These are phyloP conservation scores for Zhuqinia jingwanae DNA, from an alignment of 2,888 invertebrate genomes.

Conservation along the genomic window DNA sequence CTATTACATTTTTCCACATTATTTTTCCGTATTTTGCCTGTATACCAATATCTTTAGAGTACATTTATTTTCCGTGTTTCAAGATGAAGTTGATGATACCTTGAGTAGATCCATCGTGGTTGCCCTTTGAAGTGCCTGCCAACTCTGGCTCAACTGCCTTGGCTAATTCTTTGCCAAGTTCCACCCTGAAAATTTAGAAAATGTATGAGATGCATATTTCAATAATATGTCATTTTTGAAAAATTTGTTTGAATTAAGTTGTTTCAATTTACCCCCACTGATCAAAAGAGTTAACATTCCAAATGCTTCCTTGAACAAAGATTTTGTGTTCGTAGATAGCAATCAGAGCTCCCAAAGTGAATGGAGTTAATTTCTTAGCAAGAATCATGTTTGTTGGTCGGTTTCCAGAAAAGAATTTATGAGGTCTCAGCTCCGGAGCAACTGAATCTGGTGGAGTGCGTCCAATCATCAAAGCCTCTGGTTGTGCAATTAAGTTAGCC, in stretches of 20 bases:
- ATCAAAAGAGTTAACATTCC: conserved; percentile 99
- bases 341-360: conserved; percentile 95
- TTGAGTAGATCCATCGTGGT: conserved; percentile 98
- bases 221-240: conserved; percentile 37
- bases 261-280: conserved; percentile 93
- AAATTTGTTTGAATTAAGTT: background rate
- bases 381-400: conserved; percentile 98
- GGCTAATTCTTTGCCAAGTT: conserved; percentile 98
- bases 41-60: background rate
- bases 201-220: background rate
- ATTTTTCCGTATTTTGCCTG: background rate
- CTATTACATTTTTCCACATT: no score
- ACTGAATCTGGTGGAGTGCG: conserved; percentile 81
- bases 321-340: conserved; percentile 99
- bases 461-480: conserved; percentile 97
- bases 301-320: conserved; percentile 98
- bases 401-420: conserved; percentile 98
- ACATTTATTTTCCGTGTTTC: conserved; percentile 77
- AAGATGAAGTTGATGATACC: conserved; percentile 97
- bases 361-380: conserved; percentile 94
- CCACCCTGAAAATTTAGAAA: conserved; percentile 88
- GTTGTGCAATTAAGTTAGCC: conserved; percentile 99
- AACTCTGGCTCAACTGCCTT: conserved; percentile 99
- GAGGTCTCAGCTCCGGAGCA: conserved; percentile 89
- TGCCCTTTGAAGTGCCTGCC: conserved; percentile 85